Percentiles rank a stretch among this genome's conserved stretches.
Conservation (phyloP, 2,888 invertebrate genomes). For the Drosophila quinaria region DNA sequence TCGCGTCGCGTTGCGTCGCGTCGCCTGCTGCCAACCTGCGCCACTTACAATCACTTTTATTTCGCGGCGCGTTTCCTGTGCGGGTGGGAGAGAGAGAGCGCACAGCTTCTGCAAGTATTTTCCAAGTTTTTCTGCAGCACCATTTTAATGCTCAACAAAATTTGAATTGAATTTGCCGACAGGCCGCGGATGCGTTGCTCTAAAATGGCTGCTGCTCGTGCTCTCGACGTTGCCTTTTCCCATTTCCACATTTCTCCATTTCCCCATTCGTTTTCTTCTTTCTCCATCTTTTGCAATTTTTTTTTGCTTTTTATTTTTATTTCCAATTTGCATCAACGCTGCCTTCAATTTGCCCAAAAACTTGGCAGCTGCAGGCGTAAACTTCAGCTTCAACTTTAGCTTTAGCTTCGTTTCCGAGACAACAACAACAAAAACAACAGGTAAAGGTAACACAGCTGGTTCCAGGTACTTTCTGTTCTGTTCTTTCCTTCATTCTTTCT, state of each 20-base stretch:
- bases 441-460: conserved; percentile 44
- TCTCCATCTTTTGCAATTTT: conserved; percentile 8
- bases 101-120: conserved; percentile 40
- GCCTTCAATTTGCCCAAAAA: conserved; percentile 67
- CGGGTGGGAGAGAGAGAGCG: conserved; percentile 1
- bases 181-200: conserved; percentile 57
- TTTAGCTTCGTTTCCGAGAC: conserved; percentile 3
- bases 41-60: conserved; percentile 80
- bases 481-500: conserved; percentile 1
- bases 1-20: no score
- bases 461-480: conserved; percentile 9
- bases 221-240: not conserved
- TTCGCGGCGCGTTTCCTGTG: conserved; percentile 60
- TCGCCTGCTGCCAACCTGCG: conserved; percentile 37
- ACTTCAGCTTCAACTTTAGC: conserved; percentile 35
- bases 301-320: conserved; percentile 31
- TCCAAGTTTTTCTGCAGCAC: conserved; percentile 53
- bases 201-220: conserved; percentile 39
- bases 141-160: conserved; percentile 80
- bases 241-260: no score
- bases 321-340: conserved; percentile 74
- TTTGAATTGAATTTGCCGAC: conserved; percentile 81
- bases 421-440: conserved; percentile 19
- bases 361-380: conserved; percentile 45
- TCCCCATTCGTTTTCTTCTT: not conserved